Evolutionary conservation across 2,888 invertebrate species (phyloP), one percentile per base, ranked within the genome.

Genomic region (Xestia c-nigrum): DNA sequence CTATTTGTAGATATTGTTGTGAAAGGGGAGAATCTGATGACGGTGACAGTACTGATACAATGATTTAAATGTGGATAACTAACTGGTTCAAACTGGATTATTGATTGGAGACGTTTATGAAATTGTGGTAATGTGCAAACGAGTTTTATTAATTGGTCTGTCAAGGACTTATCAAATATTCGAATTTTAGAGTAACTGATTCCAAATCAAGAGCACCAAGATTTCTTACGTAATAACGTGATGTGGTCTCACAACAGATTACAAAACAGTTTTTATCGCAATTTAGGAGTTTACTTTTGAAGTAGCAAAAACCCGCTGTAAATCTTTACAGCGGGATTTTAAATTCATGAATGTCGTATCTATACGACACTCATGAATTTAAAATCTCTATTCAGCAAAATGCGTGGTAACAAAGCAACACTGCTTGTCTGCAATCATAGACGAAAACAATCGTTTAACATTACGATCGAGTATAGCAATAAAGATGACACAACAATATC

Each of bases 111-210:
- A 68, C 7, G 19, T 67, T 50, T 14, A 65, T 21, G 59, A 57
- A 52, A 52, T 73, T n/a, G 5, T 69, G 6, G 10, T 19, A 24
- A 31, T 21, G 0, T 12, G 5, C 12, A 55, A 65, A 73, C 52
- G 7, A 66, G n/a, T 74, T 63, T 55, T 24, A 19, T 40, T 9
- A 6, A 57, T 21, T 19, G 19, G 50, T 63, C n/a, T 31, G n/a
- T 63, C 67, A 68, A 75, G 47, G 63, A 67, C 21, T 43, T 38
- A 46, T 52, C 63, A 46, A 16, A 63, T 50, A 19, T 9, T 6
- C 7, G 1, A 47, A 43, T 47, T 16, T 50, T 38, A 19, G 63
- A 47, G 40, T 40, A 14, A 46, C 7, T 10, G 0, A 24, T 40
- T 19, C 9, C 7, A n/a, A 72, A 50, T 47, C 31, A n/a, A 31